A percentile compares a stretch with the other conserved stretches of the same genome.
phyloP scores from a whole-genome alignment of 2,888 invertebrate genomes.

The Dicyrtoma fusca region DNA sequence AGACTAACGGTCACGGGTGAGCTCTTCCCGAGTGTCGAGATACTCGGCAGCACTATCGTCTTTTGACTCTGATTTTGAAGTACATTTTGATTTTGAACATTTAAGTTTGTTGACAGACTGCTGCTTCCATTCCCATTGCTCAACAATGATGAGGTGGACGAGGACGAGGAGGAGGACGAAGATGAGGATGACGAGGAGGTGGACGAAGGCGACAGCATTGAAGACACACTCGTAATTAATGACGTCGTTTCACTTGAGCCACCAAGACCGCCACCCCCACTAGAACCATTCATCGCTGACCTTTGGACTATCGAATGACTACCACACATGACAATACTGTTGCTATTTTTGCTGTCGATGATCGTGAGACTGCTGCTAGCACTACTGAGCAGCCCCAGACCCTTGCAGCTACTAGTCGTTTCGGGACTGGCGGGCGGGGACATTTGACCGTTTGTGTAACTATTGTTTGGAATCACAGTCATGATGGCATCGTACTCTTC shows the following conservation, averaged over 20 bases:
- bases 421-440: constrained; percentile 62
- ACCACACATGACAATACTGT: constrained; percentile 6
- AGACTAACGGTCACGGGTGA: not conserved
- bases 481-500: constrained; percentile 58
- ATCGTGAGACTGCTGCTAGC: not conserved
- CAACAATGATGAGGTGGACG: constrained; percentile 8
- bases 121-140: constrained; percentile 30
- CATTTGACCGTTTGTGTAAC: constrained; percentile 58
- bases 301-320: constrained; percentile 2
- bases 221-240: no score
- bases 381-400: not conserved
- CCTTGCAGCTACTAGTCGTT: not conserved
- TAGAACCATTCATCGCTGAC: constrained; percentile 7
- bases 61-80: constrained; percentile 10
- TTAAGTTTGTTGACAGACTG: constrained; percentile 11
- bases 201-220: no score
- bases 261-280: not conserved
- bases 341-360: not conserved
- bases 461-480: constrained; percentile 58
- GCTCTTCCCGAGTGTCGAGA: constrained; percentile 43
- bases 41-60: constrained; percentile 46
- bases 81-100: constrained; percentile 39
- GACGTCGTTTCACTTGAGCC: not conserved
- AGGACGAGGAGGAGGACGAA: not conserved
- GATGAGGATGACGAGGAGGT: not conserved